Evolutionary conservation across 2,113 vertebrate species (phyloP).

Genomic region (Raja brachyura): DNA sequence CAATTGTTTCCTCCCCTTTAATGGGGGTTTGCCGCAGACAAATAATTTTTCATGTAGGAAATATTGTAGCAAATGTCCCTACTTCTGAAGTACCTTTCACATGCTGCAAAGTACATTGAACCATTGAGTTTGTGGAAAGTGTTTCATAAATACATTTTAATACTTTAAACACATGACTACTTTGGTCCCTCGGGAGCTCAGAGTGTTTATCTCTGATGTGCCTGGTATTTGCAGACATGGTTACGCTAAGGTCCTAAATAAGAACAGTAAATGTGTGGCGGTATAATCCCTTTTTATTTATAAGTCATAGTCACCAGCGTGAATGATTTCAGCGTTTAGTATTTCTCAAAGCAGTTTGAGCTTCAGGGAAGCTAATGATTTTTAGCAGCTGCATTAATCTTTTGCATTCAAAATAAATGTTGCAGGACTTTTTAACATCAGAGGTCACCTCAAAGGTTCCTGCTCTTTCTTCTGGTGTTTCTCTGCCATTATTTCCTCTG

Average conservation of each 20-base stretch:
- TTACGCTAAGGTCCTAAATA: background rate
- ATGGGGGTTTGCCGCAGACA: background rate
- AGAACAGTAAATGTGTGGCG: background rate
- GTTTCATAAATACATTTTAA: background rate
- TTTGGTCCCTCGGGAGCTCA: no score
- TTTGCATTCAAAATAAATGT: background rate
- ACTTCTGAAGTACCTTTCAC: background rate
- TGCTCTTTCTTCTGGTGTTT: background rate
- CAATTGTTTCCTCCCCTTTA: background rate
- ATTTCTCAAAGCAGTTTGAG: constrained; percentile 1
- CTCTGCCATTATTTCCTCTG: background rate
- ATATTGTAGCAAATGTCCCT: background rate
- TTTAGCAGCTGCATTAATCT: background rate
- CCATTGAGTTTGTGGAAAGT: background rate
- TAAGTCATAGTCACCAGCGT: background rate
- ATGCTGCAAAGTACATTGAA: background rate
- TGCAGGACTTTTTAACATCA: background rate
- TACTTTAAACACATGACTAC: no score
- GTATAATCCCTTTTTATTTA: background rate
- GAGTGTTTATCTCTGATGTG: background rate
- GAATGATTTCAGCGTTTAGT: background rate
- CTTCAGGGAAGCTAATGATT: background rate
- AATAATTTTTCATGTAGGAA: background rate
- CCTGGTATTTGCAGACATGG: background rate
- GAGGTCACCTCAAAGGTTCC: background rate